Conservation (phyloP, 2,888 invertebrate genomes). For the Tortricodes alternella region DNA sequence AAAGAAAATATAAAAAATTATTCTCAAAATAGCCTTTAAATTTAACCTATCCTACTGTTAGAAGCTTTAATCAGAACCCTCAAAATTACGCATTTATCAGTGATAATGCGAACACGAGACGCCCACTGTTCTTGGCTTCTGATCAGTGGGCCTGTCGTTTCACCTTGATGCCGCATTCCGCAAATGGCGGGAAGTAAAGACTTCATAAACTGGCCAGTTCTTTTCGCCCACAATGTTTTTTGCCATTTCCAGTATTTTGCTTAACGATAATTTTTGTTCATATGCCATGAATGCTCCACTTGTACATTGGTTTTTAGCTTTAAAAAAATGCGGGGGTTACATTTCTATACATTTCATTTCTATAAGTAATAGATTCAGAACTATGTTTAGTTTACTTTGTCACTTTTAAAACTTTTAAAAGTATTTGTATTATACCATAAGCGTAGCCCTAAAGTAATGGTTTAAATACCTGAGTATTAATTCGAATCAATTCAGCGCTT, state of each 20-base stretch:
- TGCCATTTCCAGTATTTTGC: neutral
- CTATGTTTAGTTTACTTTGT: no score
- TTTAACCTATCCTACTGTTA: neutral
- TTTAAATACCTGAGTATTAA: no score
- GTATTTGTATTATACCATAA: no score
- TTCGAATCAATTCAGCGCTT: neutral
- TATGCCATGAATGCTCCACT: neutral
- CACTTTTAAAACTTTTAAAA: no score
- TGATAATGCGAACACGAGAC: constrained; percentile 16
- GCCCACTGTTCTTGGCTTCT: constrained; percentile 32
- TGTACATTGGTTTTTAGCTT: no score
- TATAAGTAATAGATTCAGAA: no score
- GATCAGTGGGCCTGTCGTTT: constrained; percentile 47
- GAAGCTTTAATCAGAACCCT: neutral
- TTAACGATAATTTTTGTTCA: neutral
- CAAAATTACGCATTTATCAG: constrained; percentile 10
- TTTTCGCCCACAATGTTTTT: neutral
- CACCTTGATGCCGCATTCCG: constrained; percentile 65
- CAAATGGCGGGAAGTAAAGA: constrained; percentile 58
- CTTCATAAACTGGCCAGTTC: constrained; percentile 24
- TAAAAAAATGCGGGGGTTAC: no score
- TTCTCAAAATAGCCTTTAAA: neutral
- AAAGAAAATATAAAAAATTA: no score
- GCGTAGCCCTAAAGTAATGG: no score
- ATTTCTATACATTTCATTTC: no score